phyloP scores from a whole-genome alignment of 2,113 vertebrate genomes.

The Lipophrys pholis region DNA sequence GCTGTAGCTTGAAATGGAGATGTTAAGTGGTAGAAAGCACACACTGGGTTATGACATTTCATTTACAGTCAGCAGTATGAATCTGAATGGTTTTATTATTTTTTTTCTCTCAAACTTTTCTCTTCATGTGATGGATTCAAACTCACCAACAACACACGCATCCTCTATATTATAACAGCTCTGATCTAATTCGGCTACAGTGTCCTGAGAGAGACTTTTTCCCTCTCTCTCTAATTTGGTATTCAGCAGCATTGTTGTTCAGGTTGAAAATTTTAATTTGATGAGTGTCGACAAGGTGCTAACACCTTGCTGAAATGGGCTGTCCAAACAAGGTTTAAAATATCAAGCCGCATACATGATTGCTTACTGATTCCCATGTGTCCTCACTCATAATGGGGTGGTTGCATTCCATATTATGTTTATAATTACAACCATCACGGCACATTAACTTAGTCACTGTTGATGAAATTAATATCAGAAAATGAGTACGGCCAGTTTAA shows the following conservation, averaged over 20 bases:
- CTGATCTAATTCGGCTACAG: constrained; percentile 26
- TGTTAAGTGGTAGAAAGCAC: constrained; percentile 53
- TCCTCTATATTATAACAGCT: constrained; percentile 3
- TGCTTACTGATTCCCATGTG: constrained; percentile 68
- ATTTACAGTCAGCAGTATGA: constrained; percentile 46
- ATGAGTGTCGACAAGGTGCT: constrained; percentile 65
- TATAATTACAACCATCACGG: constrained; percentile 75
- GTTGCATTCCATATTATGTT: constrained; percentile 74
- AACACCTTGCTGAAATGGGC: constrained; percentile 60
- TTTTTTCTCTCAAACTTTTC: neutral
- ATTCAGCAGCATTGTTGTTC: constrained; percentile 56
- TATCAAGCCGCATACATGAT: constrained; percentile 67
- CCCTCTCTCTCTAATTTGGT: constrained; percentile 28
- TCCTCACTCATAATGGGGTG: constrained; percentile 66
- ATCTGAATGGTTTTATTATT: constrained; percentile 39
- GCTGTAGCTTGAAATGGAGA: constrained; percentile 55
- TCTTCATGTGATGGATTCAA: neutral
- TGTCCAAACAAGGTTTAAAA: constrained; percentile 71
- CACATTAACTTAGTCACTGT: constrained; percentile 74
- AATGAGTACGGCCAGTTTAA: constrained; percentile 46
- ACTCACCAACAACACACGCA: neutral
- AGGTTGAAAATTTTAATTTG: constrained; percentile 64
- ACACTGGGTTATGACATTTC: constrained; percentile 46
- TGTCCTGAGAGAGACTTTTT: constrained; percentile 4
- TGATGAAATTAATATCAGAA: constrained; percentile 75